phyloP scores from a whole-genome alignment of 2,888 invertebrate species.

The Troglohyphantes excavatus region DNA sequence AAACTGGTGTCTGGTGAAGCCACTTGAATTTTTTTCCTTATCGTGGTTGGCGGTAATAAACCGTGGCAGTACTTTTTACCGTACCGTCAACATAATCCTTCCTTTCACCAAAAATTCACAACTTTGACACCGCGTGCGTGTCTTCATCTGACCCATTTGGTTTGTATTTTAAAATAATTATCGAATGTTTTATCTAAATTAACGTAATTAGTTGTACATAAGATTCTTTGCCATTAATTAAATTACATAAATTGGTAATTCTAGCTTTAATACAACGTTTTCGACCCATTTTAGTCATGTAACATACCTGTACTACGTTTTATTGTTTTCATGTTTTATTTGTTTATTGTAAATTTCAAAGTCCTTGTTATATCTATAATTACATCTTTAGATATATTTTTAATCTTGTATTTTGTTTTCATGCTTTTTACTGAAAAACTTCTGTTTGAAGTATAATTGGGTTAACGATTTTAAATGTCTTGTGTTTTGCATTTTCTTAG shows the following conservation, averaged over 20 bases:
- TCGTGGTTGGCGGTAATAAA: slow-evolving; percentile 68
- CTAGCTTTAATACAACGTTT: background rate
- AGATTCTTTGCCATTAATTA: background rate
- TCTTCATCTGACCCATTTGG: slow-evolving; percentile 44
- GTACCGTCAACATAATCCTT: slow-evolving; percentile 48
- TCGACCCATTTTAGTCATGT: background rate
- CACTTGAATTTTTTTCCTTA: slow-evolving; percentile 32
- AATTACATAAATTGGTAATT: background rate
- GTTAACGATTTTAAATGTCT: too few species aligned
- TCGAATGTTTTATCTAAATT: background rate
- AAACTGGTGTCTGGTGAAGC: background rate
- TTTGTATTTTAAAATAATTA: background rate
- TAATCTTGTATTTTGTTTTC: too few species aligned
- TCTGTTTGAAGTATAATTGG: too few species aligned
- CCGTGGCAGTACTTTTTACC: slow-evolving; percentile 48
- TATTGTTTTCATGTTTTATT: too few species aligned
- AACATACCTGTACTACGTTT: too few species aligned
- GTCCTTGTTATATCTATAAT: too few species aligned
- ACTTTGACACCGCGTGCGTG: slow-evolving; percentile 60
- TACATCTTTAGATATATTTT: too few species aligned
- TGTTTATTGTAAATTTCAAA: too few species aligned
- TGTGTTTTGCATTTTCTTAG: too few species aligned
- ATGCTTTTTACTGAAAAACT: too few species aligned
- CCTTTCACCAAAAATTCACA: slow-evolving; percentile 51
- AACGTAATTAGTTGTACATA: background rate